phyloP scores from a whole-genome alignment of 2,888 invertebrate species.

The Apamea sordens region DNA sequence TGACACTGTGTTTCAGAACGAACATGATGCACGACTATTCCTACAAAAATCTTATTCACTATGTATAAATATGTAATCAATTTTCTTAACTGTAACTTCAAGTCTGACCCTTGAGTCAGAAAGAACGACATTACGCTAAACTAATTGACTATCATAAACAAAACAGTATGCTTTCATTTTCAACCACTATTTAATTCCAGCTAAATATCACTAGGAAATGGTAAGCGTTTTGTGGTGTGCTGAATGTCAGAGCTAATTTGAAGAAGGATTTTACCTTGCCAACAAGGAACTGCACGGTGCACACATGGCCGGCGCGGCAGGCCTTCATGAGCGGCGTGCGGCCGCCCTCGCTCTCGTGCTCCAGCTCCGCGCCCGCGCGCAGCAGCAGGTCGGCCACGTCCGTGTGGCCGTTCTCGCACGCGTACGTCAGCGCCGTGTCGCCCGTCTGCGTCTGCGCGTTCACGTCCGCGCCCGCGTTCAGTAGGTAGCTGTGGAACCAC shows the following conservation, averaged over 20 bases:
- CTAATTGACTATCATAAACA: not conserved
- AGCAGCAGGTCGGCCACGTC: conserved; percentile 98
- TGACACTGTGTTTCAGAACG: not conserved
- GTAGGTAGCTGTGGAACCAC: conserved; percentile 90
- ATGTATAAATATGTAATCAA: no score
- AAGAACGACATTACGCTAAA: not conserved
- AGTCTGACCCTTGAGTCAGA: not conserved
- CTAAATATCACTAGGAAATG: not conserved
- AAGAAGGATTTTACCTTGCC: conserved; percentile 89
- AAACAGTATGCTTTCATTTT: not conserved
- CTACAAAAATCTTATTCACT: not conserved
- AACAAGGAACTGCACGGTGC: conserved; percentile 98
- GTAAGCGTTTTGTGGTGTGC: not conserved
- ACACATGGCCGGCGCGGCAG: conserved; percentile 98
- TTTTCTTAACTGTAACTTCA: not conserved
- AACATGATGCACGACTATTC: not conserved
- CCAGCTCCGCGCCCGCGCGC: conserved; percentile 97
- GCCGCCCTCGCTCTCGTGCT: conserved; percentile 99
- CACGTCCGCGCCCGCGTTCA: conserved; percentile 96
- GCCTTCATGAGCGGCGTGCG: conserved; percentile 99
- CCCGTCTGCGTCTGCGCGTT: conserved; percentile 98
- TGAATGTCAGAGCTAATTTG: no score
- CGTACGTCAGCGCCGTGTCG: conserved; percentile 98
- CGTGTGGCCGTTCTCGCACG: conserved; percentile 99
- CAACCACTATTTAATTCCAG: not conserved